phyloP scores from a whole-genome alignment of 2,888 invertebrate genomes.

The Neocrepidodera transversa region DNA sequence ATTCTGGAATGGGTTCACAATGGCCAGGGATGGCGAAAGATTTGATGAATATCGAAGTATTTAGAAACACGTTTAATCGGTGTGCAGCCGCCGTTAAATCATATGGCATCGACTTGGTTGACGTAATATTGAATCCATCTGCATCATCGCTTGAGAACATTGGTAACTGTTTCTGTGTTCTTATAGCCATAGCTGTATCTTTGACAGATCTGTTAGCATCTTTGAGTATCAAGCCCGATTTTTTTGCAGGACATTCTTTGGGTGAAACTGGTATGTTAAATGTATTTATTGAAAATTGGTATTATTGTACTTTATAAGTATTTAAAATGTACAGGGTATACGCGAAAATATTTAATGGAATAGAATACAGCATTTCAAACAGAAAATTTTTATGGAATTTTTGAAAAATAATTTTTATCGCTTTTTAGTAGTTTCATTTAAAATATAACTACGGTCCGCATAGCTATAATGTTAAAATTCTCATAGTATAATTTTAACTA shows the following conservation, averaged over 20 bases:
- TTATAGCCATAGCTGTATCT: slow-evolving; percentile 72
- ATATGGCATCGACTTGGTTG: slow-evolving; percentile 63
- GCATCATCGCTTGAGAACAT: slow-evolving; percentile 60
- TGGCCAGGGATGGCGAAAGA: slow-evolving; percentile 70
- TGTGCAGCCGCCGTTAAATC: slow-evolving; percentile 62
- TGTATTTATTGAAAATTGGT: too few relatives aligned
- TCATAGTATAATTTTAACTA: too few relatives aligned
- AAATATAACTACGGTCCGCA: too few relatives aligned
- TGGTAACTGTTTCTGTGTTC: slow-evolving; percentile 66
- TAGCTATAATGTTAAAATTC: too few relatives aligned
- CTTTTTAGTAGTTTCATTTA: too few relatives aligned
- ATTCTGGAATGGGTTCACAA: slow-evolving; percentile 73
- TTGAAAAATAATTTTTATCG: too few relatives aligned
- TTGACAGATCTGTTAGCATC: slow-evolving; percentile 80
- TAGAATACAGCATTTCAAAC: too few relatives aligned
- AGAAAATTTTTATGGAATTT: too few relatives aligned
- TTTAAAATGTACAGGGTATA: too few relatives aligned
- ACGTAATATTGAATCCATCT: slow-evolving; percentile 60
- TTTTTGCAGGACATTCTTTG: slow-evolving; percentile 92
- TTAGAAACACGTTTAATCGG: slow-evolving; percentile 63
- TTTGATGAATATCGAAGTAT: slow-evolving; percentile 66
- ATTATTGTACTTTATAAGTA: too few relatives aligned
- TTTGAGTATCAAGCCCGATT: slow-evolving; percentile 81
- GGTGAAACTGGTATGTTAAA: slow-evolving; percentile 77
- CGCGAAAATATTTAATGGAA: too few relatives aligned